These are phyloP conservation scores for Pseudotriccus pelzelni DNA, from an alignment of 2,797 vertebrate genomes.

Conservation along the genomic window DNA sequence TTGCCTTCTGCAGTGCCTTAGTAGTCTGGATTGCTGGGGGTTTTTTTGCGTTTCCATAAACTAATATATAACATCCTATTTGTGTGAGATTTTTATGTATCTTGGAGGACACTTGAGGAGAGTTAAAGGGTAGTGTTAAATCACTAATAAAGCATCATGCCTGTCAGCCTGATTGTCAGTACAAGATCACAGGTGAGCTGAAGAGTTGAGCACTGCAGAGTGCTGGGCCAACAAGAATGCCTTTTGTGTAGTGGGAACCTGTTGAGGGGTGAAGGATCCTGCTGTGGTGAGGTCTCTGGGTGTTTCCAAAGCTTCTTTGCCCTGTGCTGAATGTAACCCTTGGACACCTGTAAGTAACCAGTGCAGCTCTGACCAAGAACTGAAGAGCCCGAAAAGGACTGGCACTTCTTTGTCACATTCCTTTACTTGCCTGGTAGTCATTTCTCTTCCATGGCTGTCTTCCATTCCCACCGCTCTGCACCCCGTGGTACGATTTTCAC, in stretches of 20 bases:
- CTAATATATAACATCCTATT: neutral
- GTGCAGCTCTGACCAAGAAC: neutral
- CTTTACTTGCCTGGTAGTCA: neutral
- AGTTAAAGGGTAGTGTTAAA: neutral
- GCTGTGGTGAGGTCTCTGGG: neutral
- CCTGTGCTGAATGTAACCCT: neutral
- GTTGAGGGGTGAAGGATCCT: neutral
- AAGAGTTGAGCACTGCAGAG: neutral
- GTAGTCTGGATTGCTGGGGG: neutral
- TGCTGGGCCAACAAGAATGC: neutral
- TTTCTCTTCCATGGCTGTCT: neutral
- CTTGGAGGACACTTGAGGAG: neutral
- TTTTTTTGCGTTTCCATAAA: neutral
- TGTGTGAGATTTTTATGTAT: neutral
- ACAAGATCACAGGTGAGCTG: neutral
- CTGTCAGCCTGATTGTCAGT: neutral
- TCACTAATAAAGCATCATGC: neutral
- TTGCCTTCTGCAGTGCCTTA: neutral
- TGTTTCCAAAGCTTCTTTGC: neutral
- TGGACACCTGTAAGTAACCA: neutral
- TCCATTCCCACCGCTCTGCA: constrained; percentile 33
- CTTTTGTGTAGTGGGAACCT: neutral
- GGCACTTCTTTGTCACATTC: neutral
- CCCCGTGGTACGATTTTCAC: neutral
- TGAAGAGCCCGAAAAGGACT: neutral